These are phyloP conservation scores for Pimpla rufipes DNA, from an alignment of 2,888 invertebrate genomes.

Conservation along the genomic window DNA sequence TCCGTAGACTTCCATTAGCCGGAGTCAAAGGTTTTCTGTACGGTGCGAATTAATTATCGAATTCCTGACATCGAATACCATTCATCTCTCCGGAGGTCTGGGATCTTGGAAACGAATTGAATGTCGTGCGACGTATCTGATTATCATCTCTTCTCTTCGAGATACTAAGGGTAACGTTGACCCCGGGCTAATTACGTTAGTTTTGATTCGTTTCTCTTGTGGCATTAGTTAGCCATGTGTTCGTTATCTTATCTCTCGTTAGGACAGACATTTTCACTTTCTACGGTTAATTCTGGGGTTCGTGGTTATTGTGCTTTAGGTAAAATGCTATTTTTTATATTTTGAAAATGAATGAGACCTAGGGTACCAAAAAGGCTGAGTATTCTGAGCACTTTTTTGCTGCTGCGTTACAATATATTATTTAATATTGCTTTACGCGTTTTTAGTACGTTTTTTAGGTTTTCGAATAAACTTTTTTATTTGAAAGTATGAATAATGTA, in stretches of 20 bases:
- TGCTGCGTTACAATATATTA: too few species aligned
- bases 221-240: not conserved
- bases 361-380: too few species aligned
- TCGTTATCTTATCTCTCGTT: not conserved
- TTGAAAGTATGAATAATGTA: too few species aligned
- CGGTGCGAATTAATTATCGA: not conserved
- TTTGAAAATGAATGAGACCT: too few species aligned
- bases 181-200: not conserved
- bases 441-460: too few species aligned
- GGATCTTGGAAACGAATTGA: constrained; percentile 12
- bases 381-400: too few species aligned
- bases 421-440: too few species aligned
- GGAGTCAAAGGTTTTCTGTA: not conserved
- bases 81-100: not conserved
- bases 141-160: not conserved
- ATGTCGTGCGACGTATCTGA: not conserved
- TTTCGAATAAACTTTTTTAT: too few species aligned
- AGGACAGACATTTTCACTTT: too few species aligned
- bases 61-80: not conserved
- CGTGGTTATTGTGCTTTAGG: too few species aligned
- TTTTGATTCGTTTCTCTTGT: not conserved
- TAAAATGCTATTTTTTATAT: too few species aligned
- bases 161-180: not conserved
- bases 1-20: not conserved
- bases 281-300: too few species aligned